Evolutionary conservation across 2,888 invertebrate genomes (phyloP), one percentile per base, ranked within the genome.

Genomic region (Brassicogethes aeneus): DNA sequence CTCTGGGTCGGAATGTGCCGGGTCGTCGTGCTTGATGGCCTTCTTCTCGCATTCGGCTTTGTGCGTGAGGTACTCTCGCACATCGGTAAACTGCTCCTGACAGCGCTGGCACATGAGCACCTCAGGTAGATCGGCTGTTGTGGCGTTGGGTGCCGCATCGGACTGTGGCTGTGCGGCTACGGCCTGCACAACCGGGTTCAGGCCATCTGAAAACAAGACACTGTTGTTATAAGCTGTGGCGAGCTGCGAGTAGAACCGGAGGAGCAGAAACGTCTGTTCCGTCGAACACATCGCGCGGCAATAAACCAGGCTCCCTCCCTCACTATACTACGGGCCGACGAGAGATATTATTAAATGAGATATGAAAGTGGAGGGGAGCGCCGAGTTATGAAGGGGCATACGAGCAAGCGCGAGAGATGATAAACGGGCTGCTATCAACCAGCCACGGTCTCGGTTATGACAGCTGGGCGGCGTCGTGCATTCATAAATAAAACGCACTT

Each of bases 401-500:
- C 45, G 64, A 62, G 67, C 66, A 65, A 51, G 66, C 66, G 66
- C 66, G 57, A 57, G 59, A 59, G 62, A 68, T 67, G 67, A 66
- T 55, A 60, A 64, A 66, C 59, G 60, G 60, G 56, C 48, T 50
- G 56, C 45, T 43, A 52, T 69, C 72, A 72, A 74, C 77, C 77
- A 77, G 75, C 76, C 75, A 75, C 73, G 71, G 72, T 70, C 65
- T 65, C 74, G 73, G 76, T 79, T 79, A 79, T 79, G 78, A 79
- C 78, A 77, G 75, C 73, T 64, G 75, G 79, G 78, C 76, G 77
- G 77, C 65, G 75, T 72, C 73, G 69, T 68, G 70, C 69, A 70
- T 74, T 79, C 77, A 78, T 78, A 78, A 78, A 78, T 78, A 77
- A 76, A 76, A 76, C 76, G 73, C 76, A 77, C 77, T 76, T 77